Percentiles rank a stretch among this genome's conserved stretches.
These are phyloP conservation scores for Crossaster papposus DNA, from an alignment of 53 echinoderm and acorn worm genomes.

Conservation along the genomic window DNA sequence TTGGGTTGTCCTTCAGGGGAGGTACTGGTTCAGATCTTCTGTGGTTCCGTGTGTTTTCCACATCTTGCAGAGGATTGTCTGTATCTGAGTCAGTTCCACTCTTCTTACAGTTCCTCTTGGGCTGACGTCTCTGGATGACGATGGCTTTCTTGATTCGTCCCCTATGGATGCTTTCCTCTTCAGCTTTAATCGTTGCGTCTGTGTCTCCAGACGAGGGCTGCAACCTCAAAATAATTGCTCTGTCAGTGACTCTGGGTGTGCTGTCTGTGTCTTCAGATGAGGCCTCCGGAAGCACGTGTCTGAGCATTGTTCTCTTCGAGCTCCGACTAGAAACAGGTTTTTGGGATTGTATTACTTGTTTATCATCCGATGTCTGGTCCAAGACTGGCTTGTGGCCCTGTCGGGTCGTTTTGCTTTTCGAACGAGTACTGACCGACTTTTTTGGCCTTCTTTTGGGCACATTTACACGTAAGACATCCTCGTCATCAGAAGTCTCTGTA, in stretches of 20 bases:
- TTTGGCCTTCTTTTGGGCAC: background rate
- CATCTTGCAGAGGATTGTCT: background rate
- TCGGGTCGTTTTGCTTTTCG: background rate
- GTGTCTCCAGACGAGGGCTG: slow-evolving; percentile 38
- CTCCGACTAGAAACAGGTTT: background rate
- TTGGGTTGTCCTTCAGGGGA: background rate
- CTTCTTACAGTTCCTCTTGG: slow-evolving; percentile 35
- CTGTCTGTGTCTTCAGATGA: slow-evolving; percentile 49
- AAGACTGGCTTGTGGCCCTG: background rate
- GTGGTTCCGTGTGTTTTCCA: background rate
- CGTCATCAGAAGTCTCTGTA: background rate
- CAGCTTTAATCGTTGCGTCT: background rate
- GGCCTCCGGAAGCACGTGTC: background rate
- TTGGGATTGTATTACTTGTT: background rate
- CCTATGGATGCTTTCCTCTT: background rate
- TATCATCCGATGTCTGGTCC: slow-evolving; percentile 34
- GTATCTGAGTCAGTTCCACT: slow-evolving; percentile 41
- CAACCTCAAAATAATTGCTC: background rate
- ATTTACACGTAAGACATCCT: background rate
- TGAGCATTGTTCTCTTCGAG: background rate
- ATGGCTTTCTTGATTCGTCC: slow-evolving; percentile 42
- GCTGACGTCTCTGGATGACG: slow-evolving; percentile 47
- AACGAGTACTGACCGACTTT: background rate
- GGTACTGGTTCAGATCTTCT: slow-evolving; percentile 14
- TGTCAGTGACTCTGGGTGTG: background rate